Base-by-base conservation (phyloP, 2,888 invertebrate genomes). In the Mythimna albipuncta region DNA sequence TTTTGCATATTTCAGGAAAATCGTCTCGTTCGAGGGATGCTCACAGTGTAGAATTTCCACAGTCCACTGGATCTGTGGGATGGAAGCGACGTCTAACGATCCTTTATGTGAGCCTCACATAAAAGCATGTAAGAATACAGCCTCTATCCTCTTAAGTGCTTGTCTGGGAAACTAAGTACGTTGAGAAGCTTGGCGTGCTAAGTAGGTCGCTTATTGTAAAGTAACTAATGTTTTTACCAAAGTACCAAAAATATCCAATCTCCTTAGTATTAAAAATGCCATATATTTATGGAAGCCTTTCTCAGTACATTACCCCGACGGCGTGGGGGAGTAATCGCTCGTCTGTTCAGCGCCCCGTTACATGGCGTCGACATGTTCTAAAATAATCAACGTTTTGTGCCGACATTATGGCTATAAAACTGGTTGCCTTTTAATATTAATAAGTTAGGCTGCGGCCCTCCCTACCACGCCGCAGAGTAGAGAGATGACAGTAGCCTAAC, bases 1-100 rank as follows among this genome's bases (percentile, higher is more conserved):
- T 72, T 85, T 82, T 75, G 79, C 83, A 83, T 83, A 83, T 85
- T 82, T 82, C 76, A 77, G 71, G 55, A 66, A 75, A 72, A 82
- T 72, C 64, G 69, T 77, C 70, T 82, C 70, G 54, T 64, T 65
- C 50, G 44, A 26, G 32, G 35, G 52, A 63, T 61, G 55, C 69
- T 68, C 63, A 74, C 74, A 64, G 67, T 47, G 59, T 47, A 64
- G 57, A 69, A 67, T 64, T 72, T 57, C 32, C 57, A 26, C 65
- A 67, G 75, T 67, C 57, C 66, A 71, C 62, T 62, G 64, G 32
- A 70, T 32, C 47, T 41, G 19, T 13, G 44, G 38, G 77, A 41
- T 26, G 41, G 57, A 44, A 55, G 50, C 38, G 50, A 16, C 47
- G 59, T 21, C 52, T 64, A 68, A 68, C 57, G 57, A 41, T 54